These are phyloP conservation scores for Mylabris sibirica DNA, from an alignment of 2,888 invertebrate species.

Conservation along the genomic window DNA sequence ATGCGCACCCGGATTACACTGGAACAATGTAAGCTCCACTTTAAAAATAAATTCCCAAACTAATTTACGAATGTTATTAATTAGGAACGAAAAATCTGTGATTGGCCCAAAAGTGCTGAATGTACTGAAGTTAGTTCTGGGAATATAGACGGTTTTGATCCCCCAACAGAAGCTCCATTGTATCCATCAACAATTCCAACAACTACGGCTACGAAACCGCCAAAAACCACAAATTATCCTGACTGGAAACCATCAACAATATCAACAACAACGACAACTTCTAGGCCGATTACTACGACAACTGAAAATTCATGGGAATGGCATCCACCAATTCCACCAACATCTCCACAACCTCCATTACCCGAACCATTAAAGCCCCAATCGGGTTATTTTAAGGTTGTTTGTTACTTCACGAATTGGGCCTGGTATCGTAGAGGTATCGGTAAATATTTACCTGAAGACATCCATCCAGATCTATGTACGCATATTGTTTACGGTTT, in stretches of 20 bases:
- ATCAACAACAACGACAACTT: conserved; percentile 49
- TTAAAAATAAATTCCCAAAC: not conserved
- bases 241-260: conserved; percentile 40
- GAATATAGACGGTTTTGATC: conserved; percentile 24
- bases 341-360: conserved; percentile 57
- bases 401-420: conserved; percentile 95
- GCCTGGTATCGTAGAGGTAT: conserved; percentile 87
- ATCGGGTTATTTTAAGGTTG: conserved; percentile 78
- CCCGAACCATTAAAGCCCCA: conserved; percentile 63
- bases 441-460: conserved; percentile 84
- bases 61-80: not conserved
- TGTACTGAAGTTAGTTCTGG: conserved; percentile 58
- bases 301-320: conserved; percentile 49
- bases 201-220: conserved; percentile 20
- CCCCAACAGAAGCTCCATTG: conserved; percentile 36
- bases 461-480: conserved; percentile 86
- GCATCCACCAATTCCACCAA: conserved; percentile 53
- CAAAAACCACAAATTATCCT: conserved; percentile 28
- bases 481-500: conserved; percentile 95
- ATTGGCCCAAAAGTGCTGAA: conserved; percentile 74
- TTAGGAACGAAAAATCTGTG: conserved; percentile 71
- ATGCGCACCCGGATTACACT: conserved; percentile 77
- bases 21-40: conserved; percentile 69
- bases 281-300: conserved; percentile 32
- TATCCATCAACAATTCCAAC: conserved; percentile 47